Percentiles rank a stretch among this genome's conserved stretches.
Evolutionary conservation across 2,888 invertebrate species (phyloP).

Genomic region (Aromia moschata): DNA sequence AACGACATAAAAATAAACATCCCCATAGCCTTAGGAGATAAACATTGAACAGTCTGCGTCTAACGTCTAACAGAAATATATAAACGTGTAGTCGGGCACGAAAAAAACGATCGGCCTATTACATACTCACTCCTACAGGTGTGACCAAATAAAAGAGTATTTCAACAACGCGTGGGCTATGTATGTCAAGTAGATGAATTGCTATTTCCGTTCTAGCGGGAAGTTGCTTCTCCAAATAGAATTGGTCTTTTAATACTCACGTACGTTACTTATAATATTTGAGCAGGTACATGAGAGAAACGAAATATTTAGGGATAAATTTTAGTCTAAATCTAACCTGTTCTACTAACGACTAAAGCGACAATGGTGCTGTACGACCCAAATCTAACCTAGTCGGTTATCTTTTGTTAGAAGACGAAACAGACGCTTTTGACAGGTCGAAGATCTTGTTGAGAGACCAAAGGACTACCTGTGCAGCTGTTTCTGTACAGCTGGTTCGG

Average conservation of each 20-base stretch:
- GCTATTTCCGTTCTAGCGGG: not conserved
- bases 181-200: not conserved
- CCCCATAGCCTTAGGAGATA: not conserved
- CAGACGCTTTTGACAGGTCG: conserved; percentile 28
- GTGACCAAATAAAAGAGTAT: conserved; percentile 1
- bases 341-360: not conserved
- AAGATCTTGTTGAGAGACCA: conserved; percentile 34
- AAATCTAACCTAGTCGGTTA: conserved; percentile 23
- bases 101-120: not conserved
- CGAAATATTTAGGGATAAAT: too few species aligned
- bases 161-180: conserved; percentile 1
- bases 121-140: conserved; percentile 1
- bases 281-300: too few species aligned
- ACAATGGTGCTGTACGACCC: conserved; percentile 9
- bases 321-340: conserved; percentile 4
- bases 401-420: conserved; percentile 19
- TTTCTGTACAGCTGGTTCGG: conserved; percentile 56
- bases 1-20: not conserved
- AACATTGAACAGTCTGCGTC: not conserved
- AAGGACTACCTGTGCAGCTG: conserved; percentile 51
- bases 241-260: too few species aligned
- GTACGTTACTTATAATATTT: too few species aligned
- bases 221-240: conserved; percentile 6
- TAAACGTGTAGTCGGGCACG: not conserved
- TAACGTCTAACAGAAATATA: not conserved